These are phyloP conservation scores for Eueides isabella DNA, from an alignment of 1,140 invertebrate species.

Conservation along the genomic window DNA sequence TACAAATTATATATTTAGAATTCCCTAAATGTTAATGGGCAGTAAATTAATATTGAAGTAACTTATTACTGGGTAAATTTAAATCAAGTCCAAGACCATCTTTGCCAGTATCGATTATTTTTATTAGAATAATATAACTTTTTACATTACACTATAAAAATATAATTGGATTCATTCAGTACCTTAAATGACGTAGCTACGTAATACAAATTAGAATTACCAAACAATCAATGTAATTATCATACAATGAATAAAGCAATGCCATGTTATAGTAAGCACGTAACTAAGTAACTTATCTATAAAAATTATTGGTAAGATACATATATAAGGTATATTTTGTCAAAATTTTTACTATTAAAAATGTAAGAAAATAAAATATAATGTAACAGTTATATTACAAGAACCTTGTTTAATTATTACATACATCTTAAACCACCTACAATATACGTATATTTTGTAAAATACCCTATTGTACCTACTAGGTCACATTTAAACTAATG, in stretches of 20 bases:
- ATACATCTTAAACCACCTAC: background rate
- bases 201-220: too few species aligned
- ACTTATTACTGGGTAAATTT: background rate
- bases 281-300: background rate
- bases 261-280: too few species aligned
- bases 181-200: too few species aligned
- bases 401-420: background rate
- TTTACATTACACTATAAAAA: too few species aligned
- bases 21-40: background rate
- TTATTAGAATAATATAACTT: too few species aligned
- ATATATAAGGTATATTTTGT: too few species aligned
- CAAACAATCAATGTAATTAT: too few species aligned
- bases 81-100: background rate
- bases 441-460: slow-evolving; percentile 29
- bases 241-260: too few species aligned
- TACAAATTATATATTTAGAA: background rate
- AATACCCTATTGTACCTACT: slow-evolving; percentile 43
- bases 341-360: too few species aligned
- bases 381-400: background rate
- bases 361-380: background rate
- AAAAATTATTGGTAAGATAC: too few species aligned
- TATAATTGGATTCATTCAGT: too few species aligned
- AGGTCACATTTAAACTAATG: slow-evolving; percentile 65
- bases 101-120: too few species aligned
- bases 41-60: background rate